phyloP scores from a whole-genome alignment of 37 sponge, comb jelly and placozoan genomes.

The Tethya wilhelma region DNA sequence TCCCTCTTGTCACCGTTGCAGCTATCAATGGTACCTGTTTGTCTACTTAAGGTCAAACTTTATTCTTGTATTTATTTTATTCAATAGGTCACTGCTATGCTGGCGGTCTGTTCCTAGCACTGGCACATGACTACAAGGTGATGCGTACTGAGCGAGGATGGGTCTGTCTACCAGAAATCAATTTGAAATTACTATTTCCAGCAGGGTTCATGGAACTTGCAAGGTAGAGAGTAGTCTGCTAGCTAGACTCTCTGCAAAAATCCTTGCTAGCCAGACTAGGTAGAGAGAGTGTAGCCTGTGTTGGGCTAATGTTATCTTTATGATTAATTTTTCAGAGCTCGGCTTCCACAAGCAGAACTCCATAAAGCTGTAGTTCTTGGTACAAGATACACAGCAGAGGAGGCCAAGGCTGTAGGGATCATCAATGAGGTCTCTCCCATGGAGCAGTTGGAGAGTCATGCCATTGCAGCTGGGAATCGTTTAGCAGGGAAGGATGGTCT shows the following conservation, averaged over 20 bases:
- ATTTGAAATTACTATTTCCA: slow-evolving; percentile 41
- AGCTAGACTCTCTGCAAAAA: not conserved
- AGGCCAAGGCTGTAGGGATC: slow-evolving; percentile 43
- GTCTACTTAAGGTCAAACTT: too few relatives aligned
- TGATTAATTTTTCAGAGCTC: slow-evolving; percentile 12
- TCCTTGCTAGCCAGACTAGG: too few relatives aligned
- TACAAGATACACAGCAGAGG: slow-evolving; percentile 62
- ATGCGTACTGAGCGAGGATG: slow-evolving; percentile 76
- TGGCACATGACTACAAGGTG: slow-evolving; percentile 71
- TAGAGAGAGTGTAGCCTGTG: too few relatives aligned
- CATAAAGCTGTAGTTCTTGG: slow-evolving; percentile 43
- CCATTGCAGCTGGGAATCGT: slow-evolving; percentile 29
- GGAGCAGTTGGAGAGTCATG: slow-evolving; percentile 21
- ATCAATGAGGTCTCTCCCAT: slow-evolving; percentile 26
- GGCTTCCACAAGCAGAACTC: slow-evolving; percentile 38
- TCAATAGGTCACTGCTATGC: slow-evolving; percentile 75
- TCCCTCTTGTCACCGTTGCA: slow-evolving; percentile 78
- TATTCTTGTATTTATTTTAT: not conserved
- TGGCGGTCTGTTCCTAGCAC: slow-evolving; percentile 67
- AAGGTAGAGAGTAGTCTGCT: slow-evolving; percentile 29
- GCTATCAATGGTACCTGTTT: slow-evolving; percentile 76
- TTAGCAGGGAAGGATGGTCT: slow-evolving; percentile 32
- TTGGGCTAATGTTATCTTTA: too few relatives aligned
- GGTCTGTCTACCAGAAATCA: slow-evolving; percentile 71
- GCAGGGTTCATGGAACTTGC: slow-evolving; percentile 25